Evolutionary conservation across 1,140 invertebrate genomes (phyloP).

Genomic region (Harlomillsia oculata): DNA sequence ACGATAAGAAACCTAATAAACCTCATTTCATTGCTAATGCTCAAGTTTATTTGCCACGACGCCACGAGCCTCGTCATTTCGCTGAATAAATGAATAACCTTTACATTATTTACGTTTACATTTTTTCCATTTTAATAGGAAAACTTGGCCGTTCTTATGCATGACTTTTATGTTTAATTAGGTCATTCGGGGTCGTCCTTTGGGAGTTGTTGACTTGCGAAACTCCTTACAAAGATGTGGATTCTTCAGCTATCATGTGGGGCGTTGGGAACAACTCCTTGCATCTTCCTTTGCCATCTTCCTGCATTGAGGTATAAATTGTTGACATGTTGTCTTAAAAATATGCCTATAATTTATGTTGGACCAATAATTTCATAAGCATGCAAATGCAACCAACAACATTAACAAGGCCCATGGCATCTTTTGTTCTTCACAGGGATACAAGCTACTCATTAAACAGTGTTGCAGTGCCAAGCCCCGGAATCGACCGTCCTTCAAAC

Average conservation of each 20-base stretch:
- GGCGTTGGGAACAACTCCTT: slow-evolving; percentile 90
- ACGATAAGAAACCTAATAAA: too few relatives aligned
- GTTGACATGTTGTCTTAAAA: background rate
- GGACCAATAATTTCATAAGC: background rate
- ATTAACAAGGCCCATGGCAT: slow-evolving; percentile 3
- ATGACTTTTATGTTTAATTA: too few relatives aligned
- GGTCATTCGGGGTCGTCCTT: slow-evolving; percentile 90
- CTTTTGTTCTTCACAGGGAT: slow-evolving; percentile 43
- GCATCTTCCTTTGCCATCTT: slow-evolving; percentile 76
- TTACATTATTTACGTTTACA: too few relatives aligned
- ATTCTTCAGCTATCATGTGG: slow-evolving; percentile 94
- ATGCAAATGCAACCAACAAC: background rate
- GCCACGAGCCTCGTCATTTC: too few relatives aligned
- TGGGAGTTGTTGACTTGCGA: slow-evolving; percentile 96
- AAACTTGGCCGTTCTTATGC: too few relatives aligned
- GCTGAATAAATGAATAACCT: too few relatives aligned
- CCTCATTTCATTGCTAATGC: too few relatives aligned
- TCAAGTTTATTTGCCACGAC: slow-evolving; percentile 22
- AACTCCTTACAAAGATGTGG: slow-evolving; percentile 91
- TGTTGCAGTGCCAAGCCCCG: slow-evolving; percentile 86
- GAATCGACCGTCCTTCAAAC: slow-evolving; percentile 88
- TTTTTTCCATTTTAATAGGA: too few relatives aligned
- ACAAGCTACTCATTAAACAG: slow-evolving; percentile 74
- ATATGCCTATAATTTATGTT: background rate
- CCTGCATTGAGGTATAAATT: slow-evolving; percentile 59